Conservation (phyloP, 2,797 vertebrate genomes). For the Calcarius lapponicus region DNA sequence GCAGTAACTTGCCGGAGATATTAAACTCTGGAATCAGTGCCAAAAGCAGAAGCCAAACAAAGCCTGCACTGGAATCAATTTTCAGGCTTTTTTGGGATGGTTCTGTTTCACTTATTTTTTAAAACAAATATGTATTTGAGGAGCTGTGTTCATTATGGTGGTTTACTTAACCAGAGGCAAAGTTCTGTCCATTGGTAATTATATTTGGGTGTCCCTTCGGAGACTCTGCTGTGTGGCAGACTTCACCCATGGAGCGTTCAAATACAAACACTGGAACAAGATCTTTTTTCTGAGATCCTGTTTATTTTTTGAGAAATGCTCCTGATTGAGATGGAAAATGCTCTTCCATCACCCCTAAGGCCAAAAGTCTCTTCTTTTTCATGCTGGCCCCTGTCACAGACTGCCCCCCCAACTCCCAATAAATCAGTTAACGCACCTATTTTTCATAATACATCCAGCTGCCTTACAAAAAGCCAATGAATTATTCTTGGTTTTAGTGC, state of each 20-base stretch:
- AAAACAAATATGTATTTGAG: slow-evolving; percentile 56
- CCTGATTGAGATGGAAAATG: slow-evolving; percentile 57
- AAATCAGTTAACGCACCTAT: slow-evolving; percentile 54
- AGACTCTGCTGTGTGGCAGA: neutral
- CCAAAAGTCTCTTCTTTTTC: slow-evolving; percentile 37
- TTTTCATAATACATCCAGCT: slow-evolving; percentile 45
- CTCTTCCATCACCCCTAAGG: slow-evolving; percentile 47
- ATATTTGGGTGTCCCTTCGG: neutral
- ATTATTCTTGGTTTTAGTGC: slow-evolving; percentile 69
- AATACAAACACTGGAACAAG: slow-evolving; percentile 8
- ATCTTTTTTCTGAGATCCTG: slow-evolving; percentile 5
- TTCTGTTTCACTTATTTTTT: slow-evolving; percentile 53
- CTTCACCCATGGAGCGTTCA: neutral
- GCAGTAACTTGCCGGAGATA: neutral
- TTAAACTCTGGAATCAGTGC: neutral
- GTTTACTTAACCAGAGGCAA: neutral
- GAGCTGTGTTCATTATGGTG: slow-evolving; percentile 23
- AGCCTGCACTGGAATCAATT: slow-evolving; percentile 56
- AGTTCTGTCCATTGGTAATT: neutral
- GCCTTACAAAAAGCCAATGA: slow-evolving; percentile 62
- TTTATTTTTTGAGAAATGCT: slow-evolving; percentile 54
- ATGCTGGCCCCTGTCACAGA: neutral
- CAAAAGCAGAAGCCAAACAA: slow-evolving; percentile 57
- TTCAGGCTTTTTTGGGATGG: slow-evolving; percentile 58
- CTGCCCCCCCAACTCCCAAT: neutral